Base-by-base conservation (phyloP, 2,888 invertebrate genomes). In the Argyra leucocephala region DNA sequence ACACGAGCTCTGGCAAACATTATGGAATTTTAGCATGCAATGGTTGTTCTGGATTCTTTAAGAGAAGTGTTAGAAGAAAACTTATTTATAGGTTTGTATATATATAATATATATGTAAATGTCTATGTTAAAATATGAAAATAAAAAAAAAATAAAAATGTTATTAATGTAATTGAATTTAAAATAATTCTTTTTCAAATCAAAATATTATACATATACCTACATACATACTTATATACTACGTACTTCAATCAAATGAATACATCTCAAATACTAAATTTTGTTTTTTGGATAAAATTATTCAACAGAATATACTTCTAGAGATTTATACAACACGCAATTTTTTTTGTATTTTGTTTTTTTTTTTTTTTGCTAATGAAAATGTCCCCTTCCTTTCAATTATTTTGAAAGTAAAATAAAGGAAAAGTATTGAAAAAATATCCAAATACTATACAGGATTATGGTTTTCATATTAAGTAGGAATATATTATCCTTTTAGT, bases 21-120 rank as follows among this genome's bases (percentile, higher is more conserved):
- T 97, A 96, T 79, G 97, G 98, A 1, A 97, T 98, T 74, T 84
- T 98, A 69, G 98, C 98, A 0, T 99, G 99, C 81, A 99, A 99
- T 76, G 99, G 99, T 0, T 99, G 99, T 83, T 96, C 95, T 66
- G 99, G 99, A 0, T 99, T 99, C 83, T 99, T 99, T 84, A 99
- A 99, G 78, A 82, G 98, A 70, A 95, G 94, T 70, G 97, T 98
- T 57, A 84, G 97, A 65, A 85, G 97, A 75, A 96, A 97, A 82
- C 86, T 98, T 68, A 96, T 97, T 72, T 98, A 98, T 84, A 90
- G 97, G 97, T 96, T 73, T 66, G 64, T 66, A 9, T 5, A 3
- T 15, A 15, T 15, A 9, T 15, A 15, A 37, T 15, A 37, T 10
- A 37, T 37, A 37, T 37, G 15, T 37, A 37, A 18, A 18, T 18